phyloP scores from a whole-genome alignment of 35 echinoderm and acorn worm species.

The Amphiura filiformis region DNA sequence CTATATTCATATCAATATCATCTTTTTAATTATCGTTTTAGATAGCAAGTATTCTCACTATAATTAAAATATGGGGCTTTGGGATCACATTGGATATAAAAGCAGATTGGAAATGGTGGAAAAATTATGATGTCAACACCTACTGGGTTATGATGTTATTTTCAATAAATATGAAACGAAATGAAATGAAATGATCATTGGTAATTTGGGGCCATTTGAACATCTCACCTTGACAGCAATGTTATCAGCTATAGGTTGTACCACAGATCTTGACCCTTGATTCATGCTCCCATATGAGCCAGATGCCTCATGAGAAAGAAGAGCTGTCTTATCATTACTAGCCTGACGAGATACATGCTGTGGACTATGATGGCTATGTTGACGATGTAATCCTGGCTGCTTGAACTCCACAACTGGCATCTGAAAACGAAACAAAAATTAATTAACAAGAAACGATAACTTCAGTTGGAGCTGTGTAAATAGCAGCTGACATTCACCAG shows the following conservation, averaged over 20 bases:
- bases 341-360: background rate
- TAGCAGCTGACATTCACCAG: too few species aligned
- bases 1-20: background rate
- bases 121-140: too few species aligned
- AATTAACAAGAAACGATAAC: background rate
- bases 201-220: too few species aligned
- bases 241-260: background rate
- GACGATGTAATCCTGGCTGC: background rate
- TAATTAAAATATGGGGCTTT: too few species aligned
- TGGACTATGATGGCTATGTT: too few species aligned
- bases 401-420: background rate
- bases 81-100: too few species aligned
- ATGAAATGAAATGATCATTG: too few species aligned
- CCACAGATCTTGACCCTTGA: background rate
- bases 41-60: background rate
- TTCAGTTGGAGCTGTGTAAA: too few species aligned
- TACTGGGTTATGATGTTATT: too few species aligned
- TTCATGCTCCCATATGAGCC: background rate
- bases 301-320: background rate
- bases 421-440: background rate
- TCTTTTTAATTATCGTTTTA: background rate
- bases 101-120: too few species aligned
- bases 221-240: background rate
- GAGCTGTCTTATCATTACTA: background rate
- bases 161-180: too few species aligned